Conservation (phyloP, 1,140 invertebrate species). For the Drosophila gunungcola region DNA sequence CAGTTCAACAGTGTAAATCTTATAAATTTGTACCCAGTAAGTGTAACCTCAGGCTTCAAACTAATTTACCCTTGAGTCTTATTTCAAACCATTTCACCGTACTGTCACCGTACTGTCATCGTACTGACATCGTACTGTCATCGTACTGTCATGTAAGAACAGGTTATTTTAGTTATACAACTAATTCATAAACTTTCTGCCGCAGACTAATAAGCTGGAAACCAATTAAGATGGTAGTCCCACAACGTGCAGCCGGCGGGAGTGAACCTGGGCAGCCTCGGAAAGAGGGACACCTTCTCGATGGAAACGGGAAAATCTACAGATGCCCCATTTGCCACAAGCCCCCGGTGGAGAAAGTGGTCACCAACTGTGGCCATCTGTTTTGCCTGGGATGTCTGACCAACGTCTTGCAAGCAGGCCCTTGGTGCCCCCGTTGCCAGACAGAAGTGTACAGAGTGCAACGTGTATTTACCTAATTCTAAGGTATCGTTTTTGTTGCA, state of each 20-base stretch:
- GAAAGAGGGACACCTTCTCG: background rate
- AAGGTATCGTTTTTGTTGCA: background rate
- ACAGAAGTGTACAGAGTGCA: accelerated
- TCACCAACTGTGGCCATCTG: constrained; percentile 10
- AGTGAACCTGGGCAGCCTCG: background rate
- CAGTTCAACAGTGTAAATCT: too few relatives aligned
- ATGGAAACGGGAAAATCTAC: background rate
- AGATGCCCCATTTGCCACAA: constrained; percentile 10
- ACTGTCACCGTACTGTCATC: too few relatives aligned
- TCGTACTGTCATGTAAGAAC: background rate
- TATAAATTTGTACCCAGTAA: too few relatives aligned
- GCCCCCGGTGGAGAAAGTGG: background rate
- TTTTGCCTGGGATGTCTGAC: constrained; percentile 1
- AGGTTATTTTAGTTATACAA: background rate
- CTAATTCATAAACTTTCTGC: background rate
- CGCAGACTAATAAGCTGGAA: background rate
- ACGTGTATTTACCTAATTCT: background rate
- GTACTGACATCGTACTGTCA: too few relatives aligned
- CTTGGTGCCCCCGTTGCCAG: constrained; percentile 1
- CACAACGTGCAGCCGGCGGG: background rate
- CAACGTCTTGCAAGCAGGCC: background rate
- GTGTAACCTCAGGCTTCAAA: too few relatives aligned
- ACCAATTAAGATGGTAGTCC: background rate
- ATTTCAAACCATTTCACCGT: background rate
- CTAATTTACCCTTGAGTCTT: background rate